Conservation (phyloP, 2,797 vertebrate species). For the Phoxinus dragarum region DNA sequence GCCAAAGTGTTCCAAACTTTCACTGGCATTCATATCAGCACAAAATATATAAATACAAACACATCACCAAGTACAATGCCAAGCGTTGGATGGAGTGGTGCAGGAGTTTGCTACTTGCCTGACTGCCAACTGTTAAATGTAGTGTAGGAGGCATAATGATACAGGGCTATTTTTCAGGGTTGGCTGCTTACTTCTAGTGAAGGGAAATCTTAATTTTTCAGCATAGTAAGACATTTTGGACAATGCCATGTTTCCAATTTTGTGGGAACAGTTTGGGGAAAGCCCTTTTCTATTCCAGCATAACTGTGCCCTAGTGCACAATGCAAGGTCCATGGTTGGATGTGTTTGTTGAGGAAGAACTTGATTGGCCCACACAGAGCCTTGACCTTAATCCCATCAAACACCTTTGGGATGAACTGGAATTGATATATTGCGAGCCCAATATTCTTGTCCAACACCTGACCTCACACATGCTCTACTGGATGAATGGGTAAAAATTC, state of each 20-base stretch:
- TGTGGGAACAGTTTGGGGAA: no score
- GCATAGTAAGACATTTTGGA: background rate
- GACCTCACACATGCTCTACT: background rate
- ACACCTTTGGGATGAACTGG: background rate
- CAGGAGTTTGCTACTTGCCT: background rate
- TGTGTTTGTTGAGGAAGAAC: no score
- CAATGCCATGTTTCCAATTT: no score
- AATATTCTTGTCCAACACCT: background rate
- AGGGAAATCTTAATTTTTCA: background rate
- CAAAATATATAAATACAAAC: background rate
- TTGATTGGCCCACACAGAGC: no score
- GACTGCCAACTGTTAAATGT: background rate
- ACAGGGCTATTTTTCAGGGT: background rate
- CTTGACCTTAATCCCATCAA: background rate
- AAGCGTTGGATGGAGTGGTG: background rate
- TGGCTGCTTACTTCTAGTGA: background rate
- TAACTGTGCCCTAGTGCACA: no score
- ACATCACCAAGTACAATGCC: background rate
- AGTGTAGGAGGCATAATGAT: background rate
- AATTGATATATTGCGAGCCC: background rate
- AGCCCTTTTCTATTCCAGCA: no score
- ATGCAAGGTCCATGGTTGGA: no score
- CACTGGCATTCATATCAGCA: background rate
- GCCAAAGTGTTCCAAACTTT: background rate
- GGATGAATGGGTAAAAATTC: background rate